Evolutionary conservation across 1,140 invertebrate species (phyloP).

Genomic region (Bombus picipes): DNA sequence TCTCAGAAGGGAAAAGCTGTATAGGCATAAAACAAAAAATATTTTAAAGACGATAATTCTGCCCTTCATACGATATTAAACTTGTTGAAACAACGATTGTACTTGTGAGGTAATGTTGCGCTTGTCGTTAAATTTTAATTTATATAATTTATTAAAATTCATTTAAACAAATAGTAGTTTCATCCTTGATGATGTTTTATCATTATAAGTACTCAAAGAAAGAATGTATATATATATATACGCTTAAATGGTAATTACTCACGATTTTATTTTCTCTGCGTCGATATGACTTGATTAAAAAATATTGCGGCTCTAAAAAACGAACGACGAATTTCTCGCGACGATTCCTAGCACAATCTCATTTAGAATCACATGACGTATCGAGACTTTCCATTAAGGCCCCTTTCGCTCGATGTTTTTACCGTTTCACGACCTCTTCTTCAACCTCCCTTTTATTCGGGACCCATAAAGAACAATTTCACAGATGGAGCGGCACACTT

Average conservation of each 20-base stretch:
- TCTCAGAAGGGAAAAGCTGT: neutral
- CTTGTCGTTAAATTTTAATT: neutral
- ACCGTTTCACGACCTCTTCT: neutral
- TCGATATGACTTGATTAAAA: neutral
- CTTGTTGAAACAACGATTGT: neutral
- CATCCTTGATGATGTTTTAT: no score
- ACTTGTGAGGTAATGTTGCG: no score
- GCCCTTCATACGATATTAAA: accelerated
- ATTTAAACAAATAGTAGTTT: no score
- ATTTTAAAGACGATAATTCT: neutral
- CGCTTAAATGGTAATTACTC: neutral
- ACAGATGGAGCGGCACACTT: conserved; percentile 16
- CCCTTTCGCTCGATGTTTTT: conserved; percentile 12
- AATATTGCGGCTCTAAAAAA: conserved; percentile 11
- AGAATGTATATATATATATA: neutral
- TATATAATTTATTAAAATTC: neutral
- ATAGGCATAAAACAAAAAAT: neutral
- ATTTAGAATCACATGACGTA: conserved; percentile 30
- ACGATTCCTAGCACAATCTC: conserved; percentile 10
- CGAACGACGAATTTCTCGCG: neutral
- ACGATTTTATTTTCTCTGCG: neutral
- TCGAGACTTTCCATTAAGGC: conserved; percentile 38
- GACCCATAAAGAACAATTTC: conserved; percentile 21
- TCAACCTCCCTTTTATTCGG: neutral
- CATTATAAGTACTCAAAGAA: no score